Percentiles rank a stretch among this genome's conserved stretches.
Evolutionary conservation across 2,113 vertebrate genomes (phyloP).

Genomic region (Percina caprodes): DNA sequence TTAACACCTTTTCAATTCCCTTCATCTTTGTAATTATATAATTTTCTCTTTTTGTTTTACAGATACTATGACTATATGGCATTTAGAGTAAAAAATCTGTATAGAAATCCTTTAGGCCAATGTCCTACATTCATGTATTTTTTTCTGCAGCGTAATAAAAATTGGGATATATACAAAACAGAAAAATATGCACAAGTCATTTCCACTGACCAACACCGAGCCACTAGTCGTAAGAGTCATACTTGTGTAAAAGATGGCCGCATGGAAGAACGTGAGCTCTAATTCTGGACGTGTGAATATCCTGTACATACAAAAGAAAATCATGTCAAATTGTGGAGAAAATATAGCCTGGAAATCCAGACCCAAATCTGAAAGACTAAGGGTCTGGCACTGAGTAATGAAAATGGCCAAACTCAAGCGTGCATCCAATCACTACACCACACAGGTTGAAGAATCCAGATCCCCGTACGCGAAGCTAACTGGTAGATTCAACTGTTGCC

Average conservation of each 20-base stretch:
- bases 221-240: constrained; percentile 44
- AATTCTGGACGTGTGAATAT: constrained; percentile 95
- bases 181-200: background rate
- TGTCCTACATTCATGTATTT: background rate
- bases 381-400: too few species aligned
- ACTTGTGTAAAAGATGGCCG: constrained; percentile 96
- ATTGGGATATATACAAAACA: background rate
- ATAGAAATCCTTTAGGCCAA: background rate
- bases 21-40: background rate
- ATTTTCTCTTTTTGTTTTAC: background rate
- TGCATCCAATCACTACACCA: too few species aligned
- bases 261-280: constrained; percentile 92
- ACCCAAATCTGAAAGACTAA: too few species aligned
- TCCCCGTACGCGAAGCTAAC: too few species aligned
- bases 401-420: too few species aligned
- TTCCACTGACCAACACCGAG: background rate
- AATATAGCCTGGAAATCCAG: too few species aligned
- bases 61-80: background rate
- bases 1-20: background rate
- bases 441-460: too few species aligned
- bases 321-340: background rate
- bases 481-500: too few species aligned
- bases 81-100: background rate
- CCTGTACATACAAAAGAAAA: constrained; percentile 76
- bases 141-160: background rate